Base-by-base conservation (phyloP, 2,888 invertebrate species). In the Plagodis dolabraria region DNA sequence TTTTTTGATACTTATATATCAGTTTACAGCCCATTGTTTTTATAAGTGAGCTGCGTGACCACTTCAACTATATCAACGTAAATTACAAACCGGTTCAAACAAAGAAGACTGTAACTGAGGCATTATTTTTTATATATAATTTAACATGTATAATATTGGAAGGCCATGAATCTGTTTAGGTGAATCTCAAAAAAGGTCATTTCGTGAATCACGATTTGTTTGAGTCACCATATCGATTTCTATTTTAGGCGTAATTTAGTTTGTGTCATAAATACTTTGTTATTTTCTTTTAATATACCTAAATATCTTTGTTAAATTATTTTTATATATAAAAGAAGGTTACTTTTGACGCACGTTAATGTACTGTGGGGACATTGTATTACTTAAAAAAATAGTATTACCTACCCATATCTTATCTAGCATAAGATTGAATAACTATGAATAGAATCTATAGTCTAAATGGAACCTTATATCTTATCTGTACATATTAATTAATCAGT, bases 21-120 rank as follows among this genome's bases (percentile, higher is more conserved):
- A 22, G 22, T 22, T 22, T 22, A 22, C 4, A 2, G 22, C 22
- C 22, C 22, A 22, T 22, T 22, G 22, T 22, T 22, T 22, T 22
- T 22, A 22, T 22, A 22, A 22, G 11, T 48, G 47, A 49, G 63
- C 61, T 43, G 43, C 65, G 68, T 68, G 68, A 65, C 65, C 60
- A 43, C 62, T 53, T 10, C 5, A 8, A 22, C 22, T 22, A 22
- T 62, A 57, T 47, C 57, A 55, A 49, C 33, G 60, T 60, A 55
- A 62, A 60, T 49, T 34, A 61, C 50, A 63, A 65, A 68, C 66
- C 60, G 66, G 66, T 68, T 68, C 57, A 61, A 54, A 68, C 66
- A 64, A 68, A 64, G 64, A 63, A 36, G 47, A 43, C 22, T 53
- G 56, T 55, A 33, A 46, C 49, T 33, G 35, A 54, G 38, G 43